Evolutionary conservation across 1,140 invertebrate species (phyloP), one percentile per base, ranked within the genome.

Genomic region (Caenorhabditis briggsae): DNA sequence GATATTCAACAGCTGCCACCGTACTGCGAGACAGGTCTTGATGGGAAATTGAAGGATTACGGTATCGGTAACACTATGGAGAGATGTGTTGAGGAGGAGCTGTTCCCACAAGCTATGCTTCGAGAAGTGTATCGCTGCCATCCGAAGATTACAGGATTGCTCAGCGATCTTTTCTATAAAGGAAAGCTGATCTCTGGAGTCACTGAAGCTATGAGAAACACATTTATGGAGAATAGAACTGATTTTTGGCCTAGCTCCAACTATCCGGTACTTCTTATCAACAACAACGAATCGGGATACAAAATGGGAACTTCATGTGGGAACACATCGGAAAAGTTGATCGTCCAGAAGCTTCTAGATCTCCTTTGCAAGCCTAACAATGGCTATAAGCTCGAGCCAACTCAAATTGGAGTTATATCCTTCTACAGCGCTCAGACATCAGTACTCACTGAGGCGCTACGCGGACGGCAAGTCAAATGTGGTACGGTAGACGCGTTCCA

Each of bases 381-480:
- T 23, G 9, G 23, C 2, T 61, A 61, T 11, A 8, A 61, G 14
- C 59, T 61, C 20, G 8, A 61, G 20, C 18, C 18, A 20, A 25
- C 59, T 16, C 46, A 78, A 5, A 78, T 78, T 23, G 70, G 70
- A 2, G 46, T 78, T 11, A 78, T 78, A 11, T 78, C 70, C 0
- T 78, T 78, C 14, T 78, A 78, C n/a, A 53, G 20, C 6, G 70
- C 46, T 5, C 70, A 78, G n/a, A 78, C 43, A 20, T 78, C 70
- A 9, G 18, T 50, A 7, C 70, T 78, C 5, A 53, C 33, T 5
- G 70, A 78, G 1, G 46, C 43, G 6, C 18, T 78, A 14, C 25
- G 46, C 5, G n/a, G 33, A n/a, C 50, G 25, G 9, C 18, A 23
- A 6, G 70, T 78, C 43, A 78, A 48, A n/a, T 48, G 43, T 23